Conservation (phyloP, 2,797 vertebrate species). For the Scarus forsteni region DNA sequence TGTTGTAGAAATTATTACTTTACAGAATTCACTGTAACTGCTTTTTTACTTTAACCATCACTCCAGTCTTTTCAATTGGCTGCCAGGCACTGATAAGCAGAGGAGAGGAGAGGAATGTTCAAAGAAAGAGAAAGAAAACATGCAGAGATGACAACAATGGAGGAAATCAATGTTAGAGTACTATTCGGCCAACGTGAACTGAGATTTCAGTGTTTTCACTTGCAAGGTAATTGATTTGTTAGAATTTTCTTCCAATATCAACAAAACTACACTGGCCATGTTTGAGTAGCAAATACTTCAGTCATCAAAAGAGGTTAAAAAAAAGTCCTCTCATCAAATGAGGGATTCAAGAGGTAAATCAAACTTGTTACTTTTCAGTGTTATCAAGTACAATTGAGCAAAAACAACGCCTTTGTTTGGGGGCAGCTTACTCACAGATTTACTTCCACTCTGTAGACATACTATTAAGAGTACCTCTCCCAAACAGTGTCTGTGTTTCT, state of each 20-base stretch:
- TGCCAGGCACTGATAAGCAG: not conserved
- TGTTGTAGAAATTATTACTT: slow-evolving; percentile 38
- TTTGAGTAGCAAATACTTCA: not conserved
- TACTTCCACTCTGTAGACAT: too few relatives aligned
- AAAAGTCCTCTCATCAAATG: not conserved
- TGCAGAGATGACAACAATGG: not conserved
- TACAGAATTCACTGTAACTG: slow-evolving; percentile 6
- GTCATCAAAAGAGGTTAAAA: too few relatives aligned
- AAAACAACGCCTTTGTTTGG: too few relatives aligned
- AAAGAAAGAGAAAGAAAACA: not conserved
- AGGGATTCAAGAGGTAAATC: not conserved
- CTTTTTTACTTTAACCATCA: not conserved
- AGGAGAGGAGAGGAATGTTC: not conserved
- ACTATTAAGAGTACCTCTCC: too few relatives aligned
- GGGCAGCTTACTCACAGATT: too few relatives aligned
- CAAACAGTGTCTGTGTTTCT: too few relatives aligned
- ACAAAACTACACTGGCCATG: slow-evolving; percentile 1
- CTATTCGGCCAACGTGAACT: slow-evolving; percentile 17
- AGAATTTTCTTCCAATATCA: not conserved
- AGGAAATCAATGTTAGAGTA: slow-evolving; percentile 19
- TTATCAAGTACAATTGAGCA: too few relatives aligned
- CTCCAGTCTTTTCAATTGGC: not conserved
- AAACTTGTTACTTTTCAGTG: not conserved
- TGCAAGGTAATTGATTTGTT: slow-evolving; percentile 2
- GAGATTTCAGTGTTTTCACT: slow-evolving; percentile 1